phyloP scores from a whole-genome alignment of 2,113 vertebrate species.

The Catharus bicknelli region DNA sequence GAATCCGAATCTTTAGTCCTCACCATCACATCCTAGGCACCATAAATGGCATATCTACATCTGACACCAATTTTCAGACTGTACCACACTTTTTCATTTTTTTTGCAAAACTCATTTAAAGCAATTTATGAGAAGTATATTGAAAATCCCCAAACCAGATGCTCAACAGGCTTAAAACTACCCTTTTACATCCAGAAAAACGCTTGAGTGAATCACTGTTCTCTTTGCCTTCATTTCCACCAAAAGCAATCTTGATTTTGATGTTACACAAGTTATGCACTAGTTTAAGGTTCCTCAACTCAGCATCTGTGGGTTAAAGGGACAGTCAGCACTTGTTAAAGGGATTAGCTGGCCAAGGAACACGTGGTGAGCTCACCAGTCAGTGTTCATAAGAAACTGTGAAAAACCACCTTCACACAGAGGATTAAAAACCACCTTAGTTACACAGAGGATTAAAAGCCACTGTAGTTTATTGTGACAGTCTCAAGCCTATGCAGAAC shows the following conservation, averaged over 20 bases:
- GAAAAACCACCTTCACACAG: background rate
- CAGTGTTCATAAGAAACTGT: background rate
- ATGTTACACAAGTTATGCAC: background rate
- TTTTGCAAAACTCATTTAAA: background rate
- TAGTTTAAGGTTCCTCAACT: background rate
- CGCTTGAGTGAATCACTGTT: background rate
- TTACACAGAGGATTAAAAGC: background rate
- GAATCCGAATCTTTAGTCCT: background rate
- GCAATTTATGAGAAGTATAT: background rate
- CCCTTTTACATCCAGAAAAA: background rate
- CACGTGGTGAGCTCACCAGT: background rate
- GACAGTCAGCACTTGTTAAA: background rate
- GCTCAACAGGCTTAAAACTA: background rate
- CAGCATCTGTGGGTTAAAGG: background rate
- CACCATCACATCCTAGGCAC: background rate
- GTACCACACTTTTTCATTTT: background rate
- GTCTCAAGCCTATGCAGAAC: background rate
- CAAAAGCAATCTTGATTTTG: background rate
- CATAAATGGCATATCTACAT: background rate
- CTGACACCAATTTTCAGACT: background rate
- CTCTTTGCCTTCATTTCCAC: background rate
- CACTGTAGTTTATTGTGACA: background rate
- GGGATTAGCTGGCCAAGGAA: background rate
- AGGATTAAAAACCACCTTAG: background rate
- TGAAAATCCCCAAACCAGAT: fast-evolving